Percentiles rank a stretch among this genome's conserved stretches.
Evolutionary conservation across 2,113 vertebrate species (phyloP).

Genomic region (Merops nubicus): DNA sequence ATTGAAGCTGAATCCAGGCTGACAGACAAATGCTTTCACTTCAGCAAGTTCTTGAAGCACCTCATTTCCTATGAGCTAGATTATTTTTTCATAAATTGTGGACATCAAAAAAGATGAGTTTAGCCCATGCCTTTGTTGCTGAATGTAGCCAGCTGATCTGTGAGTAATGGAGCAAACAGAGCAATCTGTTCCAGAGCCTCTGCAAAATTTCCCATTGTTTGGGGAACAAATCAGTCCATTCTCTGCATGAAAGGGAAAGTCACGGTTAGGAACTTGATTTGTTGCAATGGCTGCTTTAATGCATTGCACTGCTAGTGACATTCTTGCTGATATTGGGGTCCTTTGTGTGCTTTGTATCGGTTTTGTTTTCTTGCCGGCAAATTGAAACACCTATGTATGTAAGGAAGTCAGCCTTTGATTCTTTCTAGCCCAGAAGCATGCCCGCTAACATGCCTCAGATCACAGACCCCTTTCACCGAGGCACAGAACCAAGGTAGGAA

Average conservation of each 20-base stretch:
- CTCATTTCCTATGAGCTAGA: conserved; percentile 64
- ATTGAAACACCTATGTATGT: not conserved
- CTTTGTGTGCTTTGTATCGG: conserved; percentile 30
- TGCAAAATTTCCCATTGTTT: conserved; percentile 51
- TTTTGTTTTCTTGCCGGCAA: conserved; percentile 44
- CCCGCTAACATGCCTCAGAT: not conserved
- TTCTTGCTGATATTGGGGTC: not conserved
- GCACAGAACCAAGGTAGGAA: not conserved
- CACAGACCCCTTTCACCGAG: not conserved
- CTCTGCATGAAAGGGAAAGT: conserved; percentile 57
- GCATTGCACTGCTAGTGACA: not conserved
- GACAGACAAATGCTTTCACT: conserved; percentile 57
- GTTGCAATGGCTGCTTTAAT: conserved; percentile 40
- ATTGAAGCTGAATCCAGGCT: conserved; percentile 49
- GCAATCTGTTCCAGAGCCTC: conserved; percentile 53
- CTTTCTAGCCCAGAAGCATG: not conserved
- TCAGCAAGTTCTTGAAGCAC: conserved; percentile 40
- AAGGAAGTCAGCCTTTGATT: not conserved
- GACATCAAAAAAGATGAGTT: conserved; percentile 58
- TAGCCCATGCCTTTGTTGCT: conserved; percentile 48
- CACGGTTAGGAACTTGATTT: conserved; percentile 55
- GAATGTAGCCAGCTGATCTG: conserved; percentile 40
- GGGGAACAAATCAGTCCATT: conserved; percentile 61
- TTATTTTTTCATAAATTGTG: conserved; percentile 67
- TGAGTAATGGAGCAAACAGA: conserved; percentile 64